phyloP scores from a whole-genome alignment of 2,888 invertebrate genomes.

The Temnothorax unifasciatus region DNA sequence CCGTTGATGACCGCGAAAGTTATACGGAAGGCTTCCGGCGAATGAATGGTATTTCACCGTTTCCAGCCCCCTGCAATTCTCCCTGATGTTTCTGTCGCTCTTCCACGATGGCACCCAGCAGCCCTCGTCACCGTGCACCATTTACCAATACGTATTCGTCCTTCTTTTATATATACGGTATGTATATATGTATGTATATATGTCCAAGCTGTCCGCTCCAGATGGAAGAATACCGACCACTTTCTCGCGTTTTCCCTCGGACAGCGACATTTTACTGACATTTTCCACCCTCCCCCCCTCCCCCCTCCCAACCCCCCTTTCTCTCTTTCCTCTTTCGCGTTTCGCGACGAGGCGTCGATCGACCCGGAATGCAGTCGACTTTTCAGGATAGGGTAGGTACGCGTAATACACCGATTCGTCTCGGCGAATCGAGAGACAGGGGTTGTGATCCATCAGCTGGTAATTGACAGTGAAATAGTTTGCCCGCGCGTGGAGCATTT shows the following conservation, averaged over 20 bases:
- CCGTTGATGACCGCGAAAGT: conserved; percentile 73
- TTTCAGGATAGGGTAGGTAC: conserved; percentile 35
- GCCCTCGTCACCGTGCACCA: conserved; percentile 52
- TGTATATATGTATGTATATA: conserved; percentile 45
- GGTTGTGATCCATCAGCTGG: conserved; percentile 49
- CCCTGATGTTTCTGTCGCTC: conserved; percentile 8
- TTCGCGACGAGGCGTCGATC: conserved; percentile 32
- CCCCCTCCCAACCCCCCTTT: too few relatives aligned
- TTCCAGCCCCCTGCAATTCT: conserved; percentile 24
- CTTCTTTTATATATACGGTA: conserved; percentile 51
- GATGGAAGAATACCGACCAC: conserved; percentile 61
- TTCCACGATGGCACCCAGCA: background rate
- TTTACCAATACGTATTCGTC: conserved; percentile 58
- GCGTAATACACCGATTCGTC: conserved; percentile 32
- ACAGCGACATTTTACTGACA: conserved; percentile 67
- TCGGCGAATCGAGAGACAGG: conserved; percentile 31
- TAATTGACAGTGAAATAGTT: conserved; percentile 58
- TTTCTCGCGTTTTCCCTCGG: conserved; percentile 63
- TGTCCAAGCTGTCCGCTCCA: conserved; percentile 54
- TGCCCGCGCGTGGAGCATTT: conserved; percentile 33
- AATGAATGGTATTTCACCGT: conserved; percentile 71
- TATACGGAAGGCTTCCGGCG: conserved; percentile 71
- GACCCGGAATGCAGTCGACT: conserved; percentile 46
- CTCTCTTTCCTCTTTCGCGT: background rate
- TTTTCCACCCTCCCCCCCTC: conserved; percentile 36